phyloP scores from a whole-genome alignment of 2,113 vertebrate genomes.

The Hemiprocne comata region DNA sequence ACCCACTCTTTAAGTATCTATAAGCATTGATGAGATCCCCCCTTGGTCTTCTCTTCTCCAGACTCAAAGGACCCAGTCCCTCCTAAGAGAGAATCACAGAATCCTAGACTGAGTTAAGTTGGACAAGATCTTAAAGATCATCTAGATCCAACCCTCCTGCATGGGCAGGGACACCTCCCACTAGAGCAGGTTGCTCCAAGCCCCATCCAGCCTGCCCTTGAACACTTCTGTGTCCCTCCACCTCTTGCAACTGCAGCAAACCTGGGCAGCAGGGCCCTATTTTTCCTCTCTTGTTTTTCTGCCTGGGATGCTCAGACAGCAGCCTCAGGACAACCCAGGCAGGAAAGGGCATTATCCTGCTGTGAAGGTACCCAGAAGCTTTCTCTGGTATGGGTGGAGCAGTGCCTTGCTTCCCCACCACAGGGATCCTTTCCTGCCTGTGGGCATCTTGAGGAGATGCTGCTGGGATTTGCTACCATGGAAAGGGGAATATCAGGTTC shows the following conservation, averaged over 20 bases:
- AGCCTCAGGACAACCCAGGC: background rate
- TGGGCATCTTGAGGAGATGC: accelerated
- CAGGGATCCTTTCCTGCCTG: background rate
- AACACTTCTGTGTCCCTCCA: background rate
- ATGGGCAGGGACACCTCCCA: no score
- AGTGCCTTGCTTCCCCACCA: background rate
- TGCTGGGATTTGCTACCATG: background rate
- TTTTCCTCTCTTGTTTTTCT: background rate
- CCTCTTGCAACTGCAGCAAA: accelerated
- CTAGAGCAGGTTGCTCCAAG: no score
- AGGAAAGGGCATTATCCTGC: background rate
- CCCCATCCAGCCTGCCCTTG: no score
- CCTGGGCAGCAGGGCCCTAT: background rate
- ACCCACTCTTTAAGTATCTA: no score
- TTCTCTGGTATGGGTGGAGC: background rate
- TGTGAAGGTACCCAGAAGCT: background rate
- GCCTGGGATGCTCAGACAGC: background rate
- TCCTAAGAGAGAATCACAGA: no score
- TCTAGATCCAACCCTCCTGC: no score
- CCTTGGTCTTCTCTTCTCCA: no score
- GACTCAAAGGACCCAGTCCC: no score
- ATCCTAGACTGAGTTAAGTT: no score
- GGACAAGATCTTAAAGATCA: no score
- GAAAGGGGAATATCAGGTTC: background rate
- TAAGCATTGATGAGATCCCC: no score